Base-by-base conservation (phyloP, 1,140 invertebrate species). In the Megathymus violae region DNA sequence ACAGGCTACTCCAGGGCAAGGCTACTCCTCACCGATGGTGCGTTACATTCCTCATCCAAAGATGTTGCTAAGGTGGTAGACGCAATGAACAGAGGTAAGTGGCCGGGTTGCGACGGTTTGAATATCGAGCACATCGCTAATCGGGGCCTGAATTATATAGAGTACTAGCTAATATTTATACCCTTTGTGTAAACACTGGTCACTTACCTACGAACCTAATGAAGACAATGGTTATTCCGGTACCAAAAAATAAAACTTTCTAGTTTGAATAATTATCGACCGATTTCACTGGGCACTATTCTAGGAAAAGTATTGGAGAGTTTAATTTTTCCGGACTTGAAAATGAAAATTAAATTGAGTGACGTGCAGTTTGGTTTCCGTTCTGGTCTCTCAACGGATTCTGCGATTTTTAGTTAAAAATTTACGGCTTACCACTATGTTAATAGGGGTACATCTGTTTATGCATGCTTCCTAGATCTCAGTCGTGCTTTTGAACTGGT, bases 401-500 rank as follows among this genome's bases (percentile, higher is more conserved):
- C 27, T 16, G 48, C 44, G 1, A 46, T 64, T 13, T 31, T 64
- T 3, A 22, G n/a, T 10, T 36, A 60, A 4, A 65, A 65, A 22
- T 15, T 14, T 15, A 11, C 16, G 15, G 60, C 50, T 17, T 31
- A 27, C 10, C 22, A 63, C 38, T 63, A 63, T 47, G 27, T 16
- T 4, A 34, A 19, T 13, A 14, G 19, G 7, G 16, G n/a, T 38
- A 63, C 50, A 4, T 38, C 48, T 9, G 61, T 63, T 9, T 63
- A 63, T 25, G 50, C 61, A 10, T 63, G 61, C 44, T 54, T 62
- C 16, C 38, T 62, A 5, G 60, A 62, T 31, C 16, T 51, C 2
- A 62, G 60, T 17, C 60, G 60, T 34, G 61, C 61, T 9, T 63
- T n/a, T n/a, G n/a, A n/a, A n/a, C n/a, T n/a, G n/a, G n/a, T n/a